A percentile compares a stretch with the other conserved stretches of the same genome.
These are phyloP conservation scores for Pseudomugil gertrudae DNA, from an alignment of 2,797 vertebrate species.

Conservation along the genomic window DNA sequence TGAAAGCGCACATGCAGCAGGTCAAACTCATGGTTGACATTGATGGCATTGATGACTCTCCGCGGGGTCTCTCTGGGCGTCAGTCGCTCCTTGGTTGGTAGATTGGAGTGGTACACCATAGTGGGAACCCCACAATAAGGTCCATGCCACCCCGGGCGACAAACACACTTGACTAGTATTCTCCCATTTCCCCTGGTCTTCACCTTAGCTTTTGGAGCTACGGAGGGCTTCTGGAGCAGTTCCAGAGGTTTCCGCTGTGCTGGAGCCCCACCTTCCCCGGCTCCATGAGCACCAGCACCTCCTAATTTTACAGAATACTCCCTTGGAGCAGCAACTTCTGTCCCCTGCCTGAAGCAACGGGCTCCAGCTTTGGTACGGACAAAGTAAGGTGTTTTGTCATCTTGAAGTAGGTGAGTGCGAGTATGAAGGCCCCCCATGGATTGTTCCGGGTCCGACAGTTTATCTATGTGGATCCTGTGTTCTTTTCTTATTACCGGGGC, in stretches of 20 bases:
- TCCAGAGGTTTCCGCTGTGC: constrained; percentile 74
- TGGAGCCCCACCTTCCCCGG: constrained; percentile 9
- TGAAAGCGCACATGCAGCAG: constrained; percentile 93
- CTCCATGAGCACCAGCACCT: constrained; percentile 34
- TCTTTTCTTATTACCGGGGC: constrained; percentile 3
- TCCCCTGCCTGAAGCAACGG: constrained; percentile 92
- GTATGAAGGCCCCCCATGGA: constrained; percentile 83
- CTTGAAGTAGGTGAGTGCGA: constrained; percentile 80
- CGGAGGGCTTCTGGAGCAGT: constrained; percentile 65
- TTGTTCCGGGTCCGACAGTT: constrained; percentile 40
- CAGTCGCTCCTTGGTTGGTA: constrained; percentile 95
- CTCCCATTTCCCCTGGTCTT: constrained; percentile 63
- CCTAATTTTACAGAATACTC: constrained; percentile 65
- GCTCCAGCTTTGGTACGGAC: constrained; percentile 92
- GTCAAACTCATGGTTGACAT: constrained; percentile 98
- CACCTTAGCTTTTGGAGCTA: constrained; percentile 61
- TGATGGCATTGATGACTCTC: constrained; percentile 95
- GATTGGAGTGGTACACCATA: constrained; percentile 96
- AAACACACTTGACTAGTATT: constrained; percentile 91
- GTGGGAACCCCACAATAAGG: constrained; percentile 97
- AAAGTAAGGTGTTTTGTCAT: constrained; percentile 89
- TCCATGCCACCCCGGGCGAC: constrained; percentile 95
- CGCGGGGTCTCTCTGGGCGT: constrained; percentile 88
- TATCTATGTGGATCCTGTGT: constrained; percentile 14
- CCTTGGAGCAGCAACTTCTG: constrained; percentile 81